Conservation (phyloP, 2,797 vertebrate genomes). For the Phrynocephalus vlangalii region DNA sequence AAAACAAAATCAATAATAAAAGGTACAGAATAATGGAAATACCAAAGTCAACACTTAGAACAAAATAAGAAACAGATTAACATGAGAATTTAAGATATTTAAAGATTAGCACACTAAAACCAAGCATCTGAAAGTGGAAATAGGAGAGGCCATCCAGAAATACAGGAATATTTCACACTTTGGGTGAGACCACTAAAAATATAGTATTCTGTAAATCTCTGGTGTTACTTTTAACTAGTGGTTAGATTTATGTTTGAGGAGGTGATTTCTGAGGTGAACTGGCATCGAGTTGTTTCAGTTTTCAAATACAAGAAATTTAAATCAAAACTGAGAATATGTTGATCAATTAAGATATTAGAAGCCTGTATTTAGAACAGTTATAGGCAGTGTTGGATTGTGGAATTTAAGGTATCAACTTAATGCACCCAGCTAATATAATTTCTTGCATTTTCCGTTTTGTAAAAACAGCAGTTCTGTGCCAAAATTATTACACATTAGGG, state of each 20-base stretch:
- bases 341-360: background rate
- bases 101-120: background rate
- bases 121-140: too few relatives aligned
- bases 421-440: background rate
- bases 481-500: background rate
- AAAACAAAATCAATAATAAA: background rate
- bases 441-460: background rate
- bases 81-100: background rate
- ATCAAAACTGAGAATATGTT: background rate
- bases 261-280: background rate
- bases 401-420: background rate
- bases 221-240: background rate
- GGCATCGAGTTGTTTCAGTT: background rate
- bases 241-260: too few relatives aligned
- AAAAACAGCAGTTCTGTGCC: background rate
- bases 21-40: background rate
- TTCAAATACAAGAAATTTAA: conserved; percentile 2
- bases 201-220: background rate
- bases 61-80: background rate
- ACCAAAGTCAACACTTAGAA: background rate
- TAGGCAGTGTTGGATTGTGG: background rate
- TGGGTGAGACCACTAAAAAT: background rate
- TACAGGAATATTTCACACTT: background rate
- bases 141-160: background rate
- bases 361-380: background rate